phyloP scores from a whole-genome alignment of 2,888 invertebrate species.

The Drepanosiphum platanoidis region DNA sequence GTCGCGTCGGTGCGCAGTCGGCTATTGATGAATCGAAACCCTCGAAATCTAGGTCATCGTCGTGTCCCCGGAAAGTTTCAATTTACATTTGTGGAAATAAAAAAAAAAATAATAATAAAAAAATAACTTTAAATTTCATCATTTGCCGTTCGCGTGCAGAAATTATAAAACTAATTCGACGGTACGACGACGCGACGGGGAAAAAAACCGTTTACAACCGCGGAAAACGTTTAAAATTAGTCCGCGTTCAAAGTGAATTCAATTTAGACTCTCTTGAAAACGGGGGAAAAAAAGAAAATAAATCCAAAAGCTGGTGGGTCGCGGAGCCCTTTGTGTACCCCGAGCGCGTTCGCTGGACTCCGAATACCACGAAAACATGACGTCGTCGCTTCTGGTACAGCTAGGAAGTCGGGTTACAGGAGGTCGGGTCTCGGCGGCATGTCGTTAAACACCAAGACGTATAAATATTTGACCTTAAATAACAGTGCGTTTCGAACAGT shows the following conservation, averaged over 20 bases:
- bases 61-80: neutral
- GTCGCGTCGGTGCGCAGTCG: neutral
- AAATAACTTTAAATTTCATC: neutral
- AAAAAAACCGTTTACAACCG: neutral
- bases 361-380: too few species aligned
- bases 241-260: neutral
- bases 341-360: too few species aligned
- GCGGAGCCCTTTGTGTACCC: too few species aligned
- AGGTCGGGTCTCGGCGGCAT: too few species aligned
- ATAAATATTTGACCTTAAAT: too few species aligned
- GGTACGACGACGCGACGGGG: too few species aligned
- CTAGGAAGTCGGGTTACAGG: too few species aligned
- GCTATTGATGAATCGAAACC: neutral
- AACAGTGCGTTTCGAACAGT: too few species aligned
- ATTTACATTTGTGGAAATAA: neutral
- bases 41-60: neutral
- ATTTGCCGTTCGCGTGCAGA: neutral
- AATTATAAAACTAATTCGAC: neutral
- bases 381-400: too few species aligned
- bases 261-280: neutral
- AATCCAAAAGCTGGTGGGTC: too few species aligned
- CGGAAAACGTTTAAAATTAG: neutral
- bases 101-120: neutral
- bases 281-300: too few species aligned
- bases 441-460: too few species aligned